phyloP scores from a whole-genome alignment of 2,797 vertebrate species.

The Siniperca undulata region DNA sequence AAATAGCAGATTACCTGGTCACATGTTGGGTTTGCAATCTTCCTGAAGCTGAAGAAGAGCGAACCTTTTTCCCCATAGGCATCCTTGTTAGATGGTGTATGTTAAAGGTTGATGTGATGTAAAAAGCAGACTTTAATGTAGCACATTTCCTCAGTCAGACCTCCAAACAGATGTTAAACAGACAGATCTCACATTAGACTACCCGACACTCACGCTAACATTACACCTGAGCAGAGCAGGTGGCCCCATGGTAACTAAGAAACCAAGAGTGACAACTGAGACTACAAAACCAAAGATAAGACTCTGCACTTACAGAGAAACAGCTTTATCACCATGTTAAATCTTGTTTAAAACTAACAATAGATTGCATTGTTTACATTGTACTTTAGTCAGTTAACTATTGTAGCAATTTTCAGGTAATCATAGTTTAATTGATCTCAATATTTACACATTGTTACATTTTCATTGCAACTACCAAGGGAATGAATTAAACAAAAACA shows the following conservation, averaged over 20 bases:
- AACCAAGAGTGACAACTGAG: conserved; percentile 69
- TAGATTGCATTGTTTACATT: not conserved
- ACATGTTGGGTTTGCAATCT: conserved; percentile 81
- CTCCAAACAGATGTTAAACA: conserved; percentile 52
- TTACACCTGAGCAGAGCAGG: conserved; percentile 73
- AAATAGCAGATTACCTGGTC: conserved; percentile 80
- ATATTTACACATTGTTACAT: not conserved
- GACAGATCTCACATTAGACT: conserved; percentile 63
- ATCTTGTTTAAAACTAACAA: not conserved
- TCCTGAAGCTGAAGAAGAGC: conserved; percentile 83
- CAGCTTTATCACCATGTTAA: not conserved
- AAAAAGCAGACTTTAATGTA: conserved; percentile 24
- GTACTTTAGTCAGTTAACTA: not conserved
- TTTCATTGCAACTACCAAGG: not conserved
- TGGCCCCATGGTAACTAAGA: conserved; percentile 70
- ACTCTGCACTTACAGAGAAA: not conserved
- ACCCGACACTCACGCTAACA: conserved; percentile 77
- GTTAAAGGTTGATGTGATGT: conserved; percentile 16
- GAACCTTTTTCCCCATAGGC: conserved; percentile 73
- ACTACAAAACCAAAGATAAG: conserved; percentile 37
- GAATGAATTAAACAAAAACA: not conserved
- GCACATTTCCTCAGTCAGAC: conserved; percentile 37
- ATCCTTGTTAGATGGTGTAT: conserved; percentile 48
- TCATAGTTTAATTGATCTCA: not conserved
- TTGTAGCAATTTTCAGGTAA: not conserved